These are phyloP conservation scores for Noctua fimbriata DNA, from an alignment of 2,888 invertebrate genomes.

Conservation along the genomic window DNA sequence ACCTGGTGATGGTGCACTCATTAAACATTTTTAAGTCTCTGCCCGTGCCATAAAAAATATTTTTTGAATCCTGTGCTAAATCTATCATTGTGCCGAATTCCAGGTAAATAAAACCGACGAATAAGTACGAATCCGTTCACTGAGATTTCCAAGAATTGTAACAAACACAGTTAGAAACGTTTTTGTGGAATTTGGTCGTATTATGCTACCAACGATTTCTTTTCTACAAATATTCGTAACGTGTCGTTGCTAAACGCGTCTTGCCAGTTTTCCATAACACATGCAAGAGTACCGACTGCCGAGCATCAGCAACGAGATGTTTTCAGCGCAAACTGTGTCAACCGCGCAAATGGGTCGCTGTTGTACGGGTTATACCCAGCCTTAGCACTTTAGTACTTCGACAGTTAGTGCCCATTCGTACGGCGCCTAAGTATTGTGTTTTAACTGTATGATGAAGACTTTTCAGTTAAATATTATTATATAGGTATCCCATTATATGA, in stretches of 20 bases:
- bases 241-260: background rate
- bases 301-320: slow-evolving; percentile 23
- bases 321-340: slow-evolving; percentile 57
- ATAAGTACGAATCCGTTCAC: slow-evolving; percentile 12
- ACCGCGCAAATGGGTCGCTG: slow-evolving; percentile 55
- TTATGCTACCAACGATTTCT: background rate
- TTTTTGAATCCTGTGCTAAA: slow-evolving; percentile 7
- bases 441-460: too few relatives aligned
- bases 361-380: slow-evolving; percentile 20
- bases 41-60: background rate
- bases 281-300: background rate
- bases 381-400: slow-evolving; percentile 31
- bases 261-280: slow-evolving; percentile 18
- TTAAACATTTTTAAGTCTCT: background rate
- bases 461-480: too few relatives aligned
- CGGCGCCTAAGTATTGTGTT: background rate
- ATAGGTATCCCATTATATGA: background rate
- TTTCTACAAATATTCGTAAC: background rate
- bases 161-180: slow-evolving; percentile 4
- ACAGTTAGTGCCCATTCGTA: slow-evolving; percentile 1
- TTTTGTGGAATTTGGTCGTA: background rate
- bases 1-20: background rate
- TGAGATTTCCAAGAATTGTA: background rate
- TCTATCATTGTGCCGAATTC: slow-evolving; percentile 13
- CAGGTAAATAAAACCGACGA: background rate